These are phyloP conservation scores for Archaeoteleia sp. DNA, from an alignment of 2,888 invertebrate species.

Conservation along the genomic window DNA sequence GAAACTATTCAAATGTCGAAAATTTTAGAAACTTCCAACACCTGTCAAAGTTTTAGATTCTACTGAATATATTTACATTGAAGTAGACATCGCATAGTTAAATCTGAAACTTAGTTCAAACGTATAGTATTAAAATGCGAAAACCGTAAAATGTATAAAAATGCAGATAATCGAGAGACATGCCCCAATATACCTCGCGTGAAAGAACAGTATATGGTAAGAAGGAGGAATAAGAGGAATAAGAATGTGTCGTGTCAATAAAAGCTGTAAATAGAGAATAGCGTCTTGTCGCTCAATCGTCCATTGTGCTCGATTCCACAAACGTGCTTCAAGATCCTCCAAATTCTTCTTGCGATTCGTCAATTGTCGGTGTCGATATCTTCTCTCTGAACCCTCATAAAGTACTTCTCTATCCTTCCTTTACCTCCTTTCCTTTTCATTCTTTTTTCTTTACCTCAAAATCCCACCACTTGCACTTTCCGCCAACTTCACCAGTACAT, in stretches of 20 bases:
- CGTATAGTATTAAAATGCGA: too few species aligned
- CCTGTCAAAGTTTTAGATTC: too few species aligned
- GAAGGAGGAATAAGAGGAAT: conserved; percentile 20
- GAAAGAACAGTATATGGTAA: conserved; percentile 33
- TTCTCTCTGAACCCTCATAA: conserved; percentile 38
- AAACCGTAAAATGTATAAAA: too few species aligned
- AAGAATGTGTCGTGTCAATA: conserved; percentile 55
- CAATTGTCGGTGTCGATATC: conserved; percentile 49
- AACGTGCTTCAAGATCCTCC: conserved; percentile 55
- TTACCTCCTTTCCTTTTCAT: conserved; percentile 4
- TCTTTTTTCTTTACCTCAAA: conserved; percentile 3
- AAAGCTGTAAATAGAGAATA: conserved; percentile 56
- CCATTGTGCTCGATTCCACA: conserved; percentile 57
- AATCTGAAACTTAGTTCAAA: too few species aligned
- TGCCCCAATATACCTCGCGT: too few species aligned
- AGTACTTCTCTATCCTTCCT: conserved; percentile 12
- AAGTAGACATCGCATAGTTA: too few species aligned
- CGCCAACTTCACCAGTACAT: conserved; percentile 54
- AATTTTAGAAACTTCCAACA: too few species aligned
- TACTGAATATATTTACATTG: too few species aligned
- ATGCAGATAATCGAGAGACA: too few species aligned
- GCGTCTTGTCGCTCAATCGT: conserved; percentile 42
- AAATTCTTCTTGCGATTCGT: conserved; percentile 46
- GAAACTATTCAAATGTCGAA: too few species aligned
- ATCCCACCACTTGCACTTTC: conserved; percentile 47